Percentiles rank a stretch among this genome's conserved stretches.
These are phyloP conservation scores for Pipistrellus kuhlii DNA, from an alignment of 2,797 vertebrate species.

Conservation along the genomic window DNA sequence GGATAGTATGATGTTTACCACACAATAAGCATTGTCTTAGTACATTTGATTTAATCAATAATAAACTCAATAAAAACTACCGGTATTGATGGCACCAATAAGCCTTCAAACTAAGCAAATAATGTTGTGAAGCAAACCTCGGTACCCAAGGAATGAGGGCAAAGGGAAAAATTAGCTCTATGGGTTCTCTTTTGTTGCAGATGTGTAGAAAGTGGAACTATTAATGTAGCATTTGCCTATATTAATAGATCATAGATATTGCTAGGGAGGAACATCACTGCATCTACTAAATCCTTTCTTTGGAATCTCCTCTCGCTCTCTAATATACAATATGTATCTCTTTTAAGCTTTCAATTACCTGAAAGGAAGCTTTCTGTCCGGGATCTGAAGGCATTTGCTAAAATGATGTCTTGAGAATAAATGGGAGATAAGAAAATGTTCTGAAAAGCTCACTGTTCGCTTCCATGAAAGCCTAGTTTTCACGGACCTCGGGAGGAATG, in stretches of 20 bases:
- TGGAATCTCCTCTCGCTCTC: not conserved
- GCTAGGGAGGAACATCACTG: not conserved
- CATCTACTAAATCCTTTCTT: conserved; percentile 39
- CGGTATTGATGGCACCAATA: not conserved
- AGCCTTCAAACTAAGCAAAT: not conserved
- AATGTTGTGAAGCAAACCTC: not conserved
- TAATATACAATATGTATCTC: not conserved
- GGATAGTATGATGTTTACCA: conserved; percentile 22
- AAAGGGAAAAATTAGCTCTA: not conserved
- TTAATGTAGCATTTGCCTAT: not conserved
- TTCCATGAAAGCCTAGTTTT: not conserved
- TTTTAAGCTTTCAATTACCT: conserved; percentile 16
- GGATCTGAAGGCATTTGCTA: not conserved
- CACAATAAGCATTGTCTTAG: not conserved
- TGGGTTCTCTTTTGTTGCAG: not conserved
- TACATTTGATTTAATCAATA: not conserved
- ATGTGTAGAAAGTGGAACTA: conserved; percentile 11
- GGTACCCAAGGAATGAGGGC: not conserved
- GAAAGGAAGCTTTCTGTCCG: conserved; percentile 30
- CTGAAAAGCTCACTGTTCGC: not conserved
- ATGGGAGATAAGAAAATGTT: not conserved
- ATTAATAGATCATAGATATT: not conserved
- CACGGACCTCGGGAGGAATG: not conserved
- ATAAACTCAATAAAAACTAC: not conserved
- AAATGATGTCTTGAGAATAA: conserved; percentile 16